phyloP scores from a whole-genome alignment of 2,797 vertebrate species.

The Crotalus adamanteus region DNA sequence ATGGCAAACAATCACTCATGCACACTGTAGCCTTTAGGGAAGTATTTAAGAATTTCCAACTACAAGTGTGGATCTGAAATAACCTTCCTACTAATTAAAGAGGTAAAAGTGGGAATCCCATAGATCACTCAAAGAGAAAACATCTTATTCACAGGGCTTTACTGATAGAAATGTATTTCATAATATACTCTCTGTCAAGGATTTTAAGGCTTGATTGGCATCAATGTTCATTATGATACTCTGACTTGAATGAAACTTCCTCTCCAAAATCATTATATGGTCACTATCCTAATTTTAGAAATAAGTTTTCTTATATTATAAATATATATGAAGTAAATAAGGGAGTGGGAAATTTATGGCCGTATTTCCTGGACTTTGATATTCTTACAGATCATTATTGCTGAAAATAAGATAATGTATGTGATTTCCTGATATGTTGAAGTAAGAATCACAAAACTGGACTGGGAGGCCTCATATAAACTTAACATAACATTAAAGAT shows the following conservation, averaged over 20 bases:
- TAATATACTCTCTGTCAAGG: background rate
- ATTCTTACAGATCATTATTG: background rate
- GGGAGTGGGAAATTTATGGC: background rate
- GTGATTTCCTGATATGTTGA: background rate
- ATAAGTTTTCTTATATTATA: background rate
- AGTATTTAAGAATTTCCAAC: conserved; percentile 24
- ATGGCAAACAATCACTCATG: conserved; percentile 10
- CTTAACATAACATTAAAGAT: background rate
- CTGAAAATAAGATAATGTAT: background rate
- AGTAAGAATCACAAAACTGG: background rate
- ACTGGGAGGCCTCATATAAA: background rate
- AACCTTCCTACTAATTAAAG: conserved; percentile 18
- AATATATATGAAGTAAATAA: background rate
- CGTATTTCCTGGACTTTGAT: background rate
- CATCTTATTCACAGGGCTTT: background rate
- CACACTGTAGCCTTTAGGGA: conserved; percentile 15
- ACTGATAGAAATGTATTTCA: background rate
- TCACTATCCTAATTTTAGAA: background rate
- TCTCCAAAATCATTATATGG: background rate
- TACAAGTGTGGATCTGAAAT: conserved; percentile 9
- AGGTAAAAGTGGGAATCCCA: too few relatives aligned
- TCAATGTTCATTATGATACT: background rate
- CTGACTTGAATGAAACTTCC: background rate
- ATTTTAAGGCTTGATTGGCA: background rate
- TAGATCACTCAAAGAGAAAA: background rate